Evolutionary conservation across 2,113 vertebrate genomes (phyloP).

Genomic region (Epinephelus moara): DNA sequence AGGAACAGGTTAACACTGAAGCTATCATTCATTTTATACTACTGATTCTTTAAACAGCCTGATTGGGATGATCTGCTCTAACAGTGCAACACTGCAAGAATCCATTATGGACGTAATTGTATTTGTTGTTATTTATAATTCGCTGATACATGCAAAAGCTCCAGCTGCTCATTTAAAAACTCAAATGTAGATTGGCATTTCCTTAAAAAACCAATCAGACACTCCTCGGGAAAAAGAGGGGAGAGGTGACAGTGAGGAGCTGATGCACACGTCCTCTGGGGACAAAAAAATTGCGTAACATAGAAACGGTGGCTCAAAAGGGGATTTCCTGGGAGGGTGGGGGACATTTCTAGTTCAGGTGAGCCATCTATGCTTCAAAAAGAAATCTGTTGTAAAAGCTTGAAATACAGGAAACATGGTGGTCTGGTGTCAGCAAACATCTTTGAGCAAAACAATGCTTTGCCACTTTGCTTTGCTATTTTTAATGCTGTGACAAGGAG

Average conservation of each 20-base stretch:
- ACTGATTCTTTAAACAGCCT: neutral
- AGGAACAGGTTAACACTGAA: neutral
- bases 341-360: neutral
- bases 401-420: neutral
- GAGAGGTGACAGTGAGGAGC: conserved; percentile 4
- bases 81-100: neutral
- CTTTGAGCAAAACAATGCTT: neutral
- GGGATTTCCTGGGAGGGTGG: neutral
- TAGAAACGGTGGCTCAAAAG: conserved; percentile 2
- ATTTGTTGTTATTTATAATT: neutral
- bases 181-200: neutral
- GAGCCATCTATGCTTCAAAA: neutral
- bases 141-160: neutral
- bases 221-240: neutral
- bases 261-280: neutral
- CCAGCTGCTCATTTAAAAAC: neutral
- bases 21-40: neutral
- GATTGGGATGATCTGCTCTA: neutral
- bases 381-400: neutral
- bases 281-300: neutral
- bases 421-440: neutral
- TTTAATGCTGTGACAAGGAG: neutral
- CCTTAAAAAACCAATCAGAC: neutral
- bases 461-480: neutral
- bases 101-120: neutral